Conservation (phyloP, 2,797 vertebrate genomes). For the Diplodus sargus region DNA sequence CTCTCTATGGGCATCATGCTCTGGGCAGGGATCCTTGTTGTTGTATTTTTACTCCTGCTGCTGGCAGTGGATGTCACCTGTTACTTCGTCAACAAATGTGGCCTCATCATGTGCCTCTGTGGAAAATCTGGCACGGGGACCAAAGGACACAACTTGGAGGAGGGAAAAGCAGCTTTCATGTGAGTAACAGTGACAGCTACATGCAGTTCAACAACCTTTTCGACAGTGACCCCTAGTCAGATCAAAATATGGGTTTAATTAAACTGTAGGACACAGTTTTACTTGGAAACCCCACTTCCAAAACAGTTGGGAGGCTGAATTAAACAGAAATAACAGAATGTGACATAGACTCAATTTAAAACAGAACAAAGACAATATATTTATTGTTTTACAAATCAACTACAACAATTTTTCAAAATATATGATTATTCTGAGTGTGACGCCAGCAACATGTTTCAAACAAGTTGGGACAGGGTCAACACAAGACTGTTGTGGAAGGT, state of each 20-base stretch:
- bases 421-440: no score
- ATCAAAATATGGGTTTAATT: background rate
- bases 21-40: constrained; percentile 93
- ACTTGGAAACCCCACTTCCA: background rate
- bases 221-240: background rate
- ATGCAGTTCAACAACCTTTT: background rate
- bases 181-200: constrained; percentile 81
- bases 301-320: no score
- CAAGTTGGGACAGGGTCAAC: no score
- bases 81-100: constrained; percentile 98
- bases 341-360: no score
- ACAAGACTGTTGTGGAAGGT: no score
- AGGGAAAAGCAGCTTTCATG: constrained; percentile 96
- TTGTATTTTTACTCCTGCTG: constrained; percentile 92
- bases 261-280: background rate
- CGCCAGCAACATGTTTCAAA: no score
- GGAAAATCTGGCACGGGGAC: constrained; percentile 92
- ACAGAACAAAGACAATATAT: no score
- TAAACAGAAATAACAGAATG: no score
- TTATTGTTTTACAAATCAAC: no score
- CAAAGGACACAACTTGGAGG: constrained; percentile 95
- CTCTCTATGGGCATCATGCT: constrained; percentile 91
- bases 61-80: constrained; percentile 96
- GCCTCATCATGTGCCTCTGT: constrained; percentile 97
- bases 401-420: no score